These are phyloP conservation scores for Polyommatus icarus DNA, from an alignment of 2,888 invertebrate genomes.

Conservation along the genomic window DNA sequence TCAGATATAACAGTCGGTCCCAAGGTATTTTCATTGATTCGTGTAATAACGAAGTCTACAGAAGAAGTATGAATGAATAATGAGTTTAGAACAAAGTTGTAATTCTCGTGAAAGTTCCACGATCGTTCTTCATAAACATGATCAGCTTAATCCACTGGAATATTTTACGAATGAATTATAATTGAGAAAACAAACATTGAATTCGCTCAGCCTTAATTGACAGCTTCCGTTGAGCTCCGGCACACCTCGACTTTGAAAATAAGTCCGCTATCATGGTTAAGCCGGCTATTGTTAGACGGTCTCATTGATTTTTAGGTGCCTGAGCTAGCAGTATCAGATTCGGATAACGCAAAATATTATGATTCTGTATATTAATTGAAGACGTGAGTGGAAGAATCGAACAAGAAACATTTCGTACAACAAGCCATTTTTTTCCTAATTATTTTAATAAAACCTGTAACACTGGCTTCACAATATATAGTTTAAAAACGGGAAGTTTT, in stretches of 20 bases:
- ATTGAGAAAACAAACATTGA: slow-evolving; percentile 22
- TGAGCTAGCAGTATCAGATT: neutral
- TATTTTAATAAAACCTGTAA: too few species aligned
- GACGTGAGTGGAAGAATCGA: too few species aligned
- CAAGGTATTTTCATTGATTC: slow-evolving; percentile 19
- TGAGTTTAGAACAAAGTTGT: slow-evolving; percentile 76
- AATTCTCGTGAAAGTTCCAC: slow-evolving; percentile 65
- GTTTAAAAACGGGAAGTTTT: too few species aligned
- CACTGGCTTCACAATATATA: too few species aligned
- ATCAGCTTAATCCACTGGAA: slow-evolving; percentile 42
- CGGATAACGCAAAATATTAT: neutral
- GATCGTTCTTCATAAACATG: slow-evolving; percentile 49
- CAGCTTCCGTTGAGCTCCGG: slow-evolving; percentile 4
- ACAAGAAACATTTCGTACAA: too few species aligned
- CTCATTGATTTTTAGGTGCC: neutral
- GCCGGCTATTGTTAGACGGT: neutral
- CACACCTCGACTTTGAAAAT: slow-evolving; percentile 2
- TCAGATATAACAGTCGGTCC: neutral
- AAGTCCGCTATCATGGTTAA: slow-evolving; percentile 2
- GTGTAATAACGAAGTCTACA: slow-evolving; percentile 62
- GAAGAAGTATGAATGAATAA: slow-evolving; percentile 79
- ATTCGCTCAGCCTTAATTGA: neutral
- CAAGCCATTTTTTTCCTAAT: too few species aligned
- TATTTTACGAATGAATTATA: slow-evolving; percentile 20
- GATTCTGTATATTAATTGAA: neutral